phyloP scores from a whole-genome alignment of 2,113 vertebrate genomes.

The Sterna hirundo region DNA sequence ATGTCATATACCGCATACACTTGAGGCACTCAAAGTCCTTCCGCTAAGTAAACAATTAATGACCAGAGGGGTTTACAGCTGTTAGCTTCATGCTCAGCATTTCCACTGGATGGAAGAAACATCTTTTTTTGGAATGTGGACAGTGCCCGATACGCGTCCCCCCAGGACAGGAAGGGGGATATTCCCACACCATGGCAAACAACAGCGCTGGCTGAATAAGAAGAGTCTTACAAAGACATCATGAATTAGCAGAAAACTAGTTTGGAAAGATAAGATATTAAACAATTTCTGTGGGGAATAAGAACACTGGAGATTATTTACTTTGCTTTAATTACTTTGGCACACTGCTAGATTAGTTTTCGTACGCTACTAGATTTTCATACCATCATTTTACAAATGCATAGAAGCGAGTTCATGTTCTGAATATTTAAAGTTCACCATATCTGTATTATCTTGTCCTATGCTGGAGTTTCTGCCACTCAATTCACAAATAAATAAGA shows the following conservation, averaged over 20 bases:
- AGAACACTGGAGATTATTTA: conserved; percentile 79
- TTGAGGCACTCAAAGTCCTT: background rate
- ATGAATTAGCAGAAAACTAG: conserved; percentile 67
- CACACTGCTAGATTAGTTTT: conserved; percentile 76
- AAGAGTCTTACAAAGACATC: conserved; percentile 58
- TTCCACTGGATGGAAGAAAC: background rate
- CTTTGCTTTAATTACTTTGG: conserved; percentile 79
- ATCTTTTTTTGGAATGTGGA: background rate
- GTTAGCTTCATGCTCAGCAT: background rate
- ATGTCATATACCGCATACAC: background rate
- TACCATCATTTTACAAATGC: conserved; percentile 68
- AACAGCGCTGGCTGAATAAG: conserved; percentile 9
- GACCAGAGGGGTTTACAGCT: background rate
- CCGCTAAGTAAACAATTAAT: background rate
- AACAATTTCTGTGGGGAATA: conserved; percentile 76
- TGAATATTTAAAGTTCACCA: conserved; percentile 65
- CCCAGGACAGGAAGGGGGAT: background rate
- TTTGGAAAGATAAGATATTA: conserved; percentile 78
- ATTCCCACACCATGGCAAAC: background rate
- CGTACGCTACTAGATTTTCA: conserved; percentile 69
- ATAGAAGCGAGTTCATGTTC: conserved; percentile 63
- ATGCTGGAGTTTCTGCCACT: background rate
- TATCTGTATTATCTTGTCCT: conserved; percentile 23
- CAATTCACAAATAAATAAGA: conserved; percentile 34
- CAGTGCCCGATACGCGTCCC: fast-evolving